A percentile compares a stretch with the other conserved stretches of the same genome.
Conservation (phyloP, 2,888 invertebrate species). For the Drosophila neutralis region DNA sequence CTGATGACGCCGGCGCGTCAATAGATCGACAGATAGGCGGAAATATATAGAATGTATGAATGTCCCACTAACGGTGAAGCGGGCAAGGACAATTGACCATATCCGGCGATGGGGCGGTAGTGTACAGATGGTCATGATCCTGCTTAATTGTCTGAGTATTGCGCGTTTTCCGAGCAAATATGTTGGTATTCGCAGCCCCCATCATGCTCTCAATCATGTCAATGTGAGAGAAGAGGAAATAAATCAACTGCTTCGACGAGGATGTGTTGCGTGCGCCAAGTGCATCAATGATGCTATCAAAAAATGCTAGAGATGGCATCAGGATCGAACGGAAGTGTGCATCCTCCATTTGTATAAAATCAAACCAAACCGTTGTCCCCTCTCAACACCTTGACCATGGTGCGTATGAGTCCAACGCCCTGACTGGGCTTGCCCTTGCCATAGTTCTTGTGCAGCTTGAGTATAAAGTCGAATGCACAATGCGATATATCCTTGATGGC, state of each 20-base stretch:
- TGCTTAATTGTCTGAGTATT: background rate
- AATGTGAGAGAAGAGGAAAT: slow-evolving; percentile 91
- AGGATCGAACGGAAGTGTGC: slow-evolving; percentile 93
- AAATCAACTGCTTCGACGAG: slow-evolving; percentile 91
- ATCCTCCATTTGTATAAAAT: slow-evolving; percentile 88
- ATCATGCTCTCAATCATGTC: slow-evolving; percentile 93
- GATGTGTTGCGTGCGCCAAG: slow-evolving; percentile 89
- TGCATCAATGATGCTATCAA: slow-evolving; percentile 90
- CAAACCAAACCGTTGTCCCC: slow-evolving; percentile 87
- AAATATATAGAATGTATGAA: slow-evolving; percentile 87
- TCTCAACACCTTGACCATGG: slow-evolving; percentile 89
- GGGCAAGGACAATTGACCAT: slow-evolving; percentile 86
- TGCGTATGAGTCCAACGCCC: slow-evolving; percentile 94
- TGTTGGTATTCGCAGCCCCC: slow-evolving; percentile 90
- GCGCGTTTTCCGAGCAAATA: slow-evolving; percentile 85
- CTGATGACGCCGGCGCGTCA: slow-evolving; percentile 88
- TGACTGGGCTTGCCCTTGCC: slow-evolving; percentile 86
- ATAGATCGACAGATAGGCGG: slow-evolving; percentile 90
- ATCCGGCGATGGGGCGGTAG: slow-evolving; percentile 28
- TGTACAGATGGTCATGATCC: background rate
- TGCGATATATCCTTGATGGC: slow-evolving; percentile 83
- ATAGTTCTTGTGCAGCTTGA: slow-evolving; percentile 84
- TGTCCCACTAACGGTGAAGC: slow-evolving; percentile 87
- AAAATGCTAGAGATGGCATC: slow-evolving; percentile 92
- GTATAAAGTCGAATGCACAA: slow-evolving; percentile 80